Percentiles rank a stretch among this genome's conserved stretches.
Conservation (phyloP, 2,888 invertebrate genomes). For the Standfussiana lucernea region DNA sequence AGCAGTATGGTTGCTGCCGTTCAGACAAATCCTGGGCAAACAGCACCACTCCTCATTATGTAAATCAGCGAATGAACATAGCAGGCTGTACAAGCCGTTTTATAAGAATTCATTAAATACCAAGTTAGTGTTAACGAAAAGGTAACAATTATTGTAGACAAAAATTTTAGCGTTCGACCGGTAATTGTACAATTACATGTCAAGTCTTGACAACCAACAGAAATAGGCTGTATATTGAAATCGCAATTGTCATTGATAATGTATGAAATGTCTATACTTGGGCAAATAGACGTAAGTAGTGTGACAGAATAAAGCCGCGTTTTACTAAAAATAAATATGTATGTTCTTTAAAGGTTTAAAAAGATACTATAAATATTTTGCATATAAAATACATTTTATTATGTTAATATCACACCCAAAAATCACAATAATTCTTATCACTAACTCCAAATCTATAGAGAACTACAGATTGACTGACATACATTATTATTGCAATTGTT, state of each 20-base stretch:
- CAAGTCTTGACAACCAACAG: not conserved
- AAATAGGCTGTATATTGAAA: not conserved
- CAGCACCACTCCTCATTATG: too few species aligned
- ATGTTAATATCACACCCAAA: slow-evolving; percentile 60
- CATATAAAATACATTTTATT: slow-evolving; percentile 29
- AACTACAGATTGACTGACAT: slow-evolving; percentile 5
- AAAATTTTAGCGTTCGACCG: not conserved
- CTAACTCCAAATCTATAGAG: not conserved
- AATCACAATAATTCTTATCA: slow-evolving; percentile 56
- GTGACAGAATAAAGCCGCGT: not conserved
- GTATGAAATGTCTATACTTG: not conserved
- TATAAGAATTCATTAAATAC: too few species aligned
- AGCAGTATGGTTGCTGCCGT: too few species aligned
- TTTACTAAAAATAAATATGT: not conserved
- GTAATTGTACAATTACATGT: not conserved
- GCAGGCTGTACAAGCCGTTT: too few species aligned
- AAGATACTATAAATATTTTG: not conserved
- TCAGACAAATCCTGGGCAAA: too few species aligned
- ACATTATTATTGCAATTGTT: slow-evolving; percentile 17
- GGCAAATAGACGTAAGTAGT: not conserved
- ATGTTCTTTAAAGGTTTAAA: not conserved
- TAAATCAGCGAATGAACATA: too few species aligned
- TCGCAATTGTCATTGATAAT: not conserved
- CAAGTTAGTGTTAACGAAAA: too few species aligned
- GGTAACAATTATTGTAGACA: not conserved